Base-by-base conservation (phyloP, 2,888 invertebrate genomes). In the Pyralis farinalis region DNA sequence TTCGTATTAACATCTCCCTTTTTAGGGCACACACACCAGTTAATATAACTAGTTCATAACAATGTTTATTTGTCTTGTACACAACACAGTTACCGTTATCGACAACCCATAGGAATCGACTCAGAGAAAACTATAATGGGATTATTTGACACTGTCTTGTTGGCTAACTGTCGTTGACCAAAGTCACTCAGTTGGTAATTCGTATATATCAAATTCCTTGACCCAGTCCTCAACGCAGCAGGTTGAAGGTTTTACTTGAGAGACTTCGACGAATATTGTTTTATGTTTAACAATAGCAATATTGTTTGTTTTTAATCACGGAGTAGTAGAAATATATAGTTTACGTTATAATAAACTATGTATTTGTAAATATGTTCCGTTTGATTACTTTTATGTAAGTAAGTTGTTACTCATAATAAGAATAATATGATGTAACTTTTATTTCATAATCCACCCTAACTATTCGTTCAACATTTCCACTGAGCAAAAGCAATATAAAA, bases 201-300 rank as follows among this genome's bases (percentile, higher is more conserved):
- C 53, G 54, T 58, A 53, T 44, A 51, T 49, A 53, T 50, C 46
- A 37, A 47, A 56, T 52, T 58, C 70, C 70, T 70, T 69, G 69
- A 66, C 68, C 67, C 46, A 58, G 51, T 60, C 45, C 49, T 55
- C 48, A 55, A 47, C 52, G 44, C 49, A 44, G 51, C 48, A 51
- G 58, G 58, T 58, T 57, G 50, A 42, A 43, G 47, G 41, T 50
- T 49, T 43, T 57, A 46, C 41, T 46, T 25, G 25, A 25, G 25
- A 25, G 25, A 25, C 25, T 25, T 25, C n/a, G 36, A 36, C 28
- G 11, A 37, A 30, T 30, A 22, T 37, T 37, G 37, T 37, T 37
- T 30, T 31, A 22, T 21, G 22, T 22, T 31, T 25, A 25, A 25
- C 25, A 25, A 25, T 25, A n/a, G 25, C 7, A 16, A 16, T 16